A percentile compares a stretch with the other conserved stretches of the same genome.
Evolutionary conservation across 2,113 vertebrate species (phyloP).

Genomic region (Rhombomys opimus): DNA sequence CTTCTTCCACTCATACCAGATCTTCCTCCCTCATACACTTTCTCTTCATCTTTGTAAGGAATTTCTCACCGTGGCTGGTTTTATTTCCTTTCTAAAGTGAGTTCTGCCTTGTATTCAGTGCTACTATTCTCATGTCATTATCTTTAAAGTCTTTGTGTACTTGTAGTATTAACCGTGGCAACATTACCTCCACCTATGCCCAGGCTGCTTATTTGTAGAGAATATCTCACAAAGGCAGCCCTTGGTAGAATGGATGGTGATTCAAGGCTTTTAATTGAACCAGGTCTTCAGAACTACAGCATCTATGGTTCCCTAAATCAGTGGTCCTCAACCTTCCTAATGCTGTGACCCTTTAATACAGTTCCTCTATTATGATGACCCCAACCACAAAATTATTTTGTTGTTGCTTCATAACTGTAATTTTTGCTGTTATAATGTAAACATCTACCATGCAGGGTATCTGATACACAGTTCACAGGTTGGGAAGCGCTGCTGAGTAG

Average conservation of each 20-base stretch:
- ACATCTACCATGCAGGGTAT: neutral
- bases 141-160: neutral
- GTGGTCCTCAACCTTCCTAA: neutral
- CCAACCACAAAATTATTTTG: neutral
- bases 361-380: neutral
- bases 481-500: neutral
- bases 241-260: neutral
- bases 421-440: neutral
- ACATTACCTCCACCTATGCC: neutral
- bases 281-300: neutral
- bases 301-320: neutral
- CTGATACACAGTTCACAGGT: neutral
- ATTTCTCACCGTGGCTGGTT: neutral
- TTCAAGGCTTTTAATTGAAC: neutral
- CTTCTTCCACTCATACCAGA: neutral
- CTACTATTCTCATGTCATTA: neutral
- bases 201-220: neutral
- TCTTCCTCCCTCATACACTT: neutral
- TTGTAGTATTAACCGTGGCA: neutral
- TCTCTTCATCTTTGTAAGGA: neutral
- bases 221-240: conserved; percentile 39
- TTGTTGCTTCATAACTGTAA: neutral
- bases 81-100: neutral
- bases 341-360: neutral
- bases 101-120: neutral